Evolutionary conservation across 2,797 vertebrate species (phyloP).

Genomic region (Liasis olivaceus): DNA sequence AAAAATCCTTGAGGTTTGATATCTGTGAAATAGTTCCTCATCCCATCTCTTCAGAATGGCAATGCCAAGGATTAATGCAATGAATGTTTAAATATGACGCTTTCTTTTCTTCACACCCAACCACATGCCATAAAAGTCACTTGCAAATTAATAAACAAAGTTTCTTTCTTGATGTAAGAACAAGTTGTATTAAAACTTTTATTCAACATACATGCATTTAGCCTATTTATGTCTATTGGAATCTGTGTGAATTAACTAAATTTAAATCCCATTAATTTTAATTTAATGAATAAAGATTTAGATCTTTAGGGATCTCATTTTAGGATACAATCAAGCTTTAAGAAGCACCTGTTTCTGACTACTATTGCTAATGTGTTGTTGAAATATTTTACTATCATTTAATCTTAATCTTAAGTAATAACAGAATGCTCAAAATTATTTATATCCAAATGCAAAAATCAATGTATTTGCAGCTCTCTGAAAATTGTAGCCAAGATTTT

Average conservation of each 20-base stretch:
- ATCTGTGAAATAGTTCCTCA: background rate
- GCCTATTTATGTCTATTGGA: background rate
- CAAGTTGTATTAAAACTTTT: background rate
- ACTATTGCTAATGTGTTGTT: background rate
- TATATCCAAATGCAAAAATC: background rate
- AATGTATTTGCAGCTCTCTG: background rate
- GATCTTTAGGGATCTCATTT: background rate
- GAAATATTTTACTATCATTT: background rate
- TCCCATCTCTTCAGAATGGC: slow-evolving; percentile 1
- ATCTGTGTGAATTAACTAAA: background rate
- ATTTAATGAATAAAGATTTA: background rate
- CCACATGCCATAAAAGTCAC: background rate
- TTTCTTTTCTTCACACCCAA: background rate
- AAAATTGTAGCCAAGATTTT: background rate
- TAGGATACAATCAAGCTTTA: background rate
- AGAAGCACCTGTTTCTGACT: background rate
- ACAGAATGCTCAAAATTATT: background rate
- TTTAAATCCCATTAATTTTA: background rate
- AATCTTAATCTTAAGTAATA: background rate
- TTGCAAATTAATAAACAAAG: background rate
- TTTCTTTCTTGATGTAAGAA: background rate
- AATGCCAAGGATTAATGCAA: background rate
- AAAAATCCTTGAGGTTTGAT: background rate
- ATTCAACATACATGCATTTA: background rate
- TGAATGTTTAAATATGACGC: background rate